Conservation (phyloP, 2,888 invertebrate species). For the Anoplius nigerrimus region DNA sequence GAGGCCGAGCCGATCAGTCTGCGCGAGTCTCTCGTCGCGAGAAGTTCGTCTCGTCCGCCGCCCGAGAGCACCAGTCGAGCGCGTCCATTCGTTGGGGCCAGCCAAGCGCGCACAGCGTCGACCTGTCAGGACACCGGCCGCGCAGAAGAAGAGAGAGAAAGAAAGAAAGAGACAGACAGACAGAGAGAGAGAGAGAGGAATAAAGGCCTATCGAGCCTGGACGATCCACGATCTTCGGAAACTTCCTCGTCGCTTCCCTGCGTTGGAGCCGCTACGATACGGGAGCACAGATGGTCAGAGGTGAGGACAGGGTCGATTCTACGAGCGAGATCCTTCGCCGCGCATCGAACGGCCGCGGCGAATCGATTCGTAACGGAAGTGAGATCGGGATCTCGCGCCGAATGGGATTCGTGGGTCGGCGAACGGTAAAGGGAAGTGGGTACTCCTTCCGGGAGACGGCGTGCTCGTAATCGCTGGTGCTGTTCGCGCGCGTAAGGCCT, state of each 20-base stretch:
- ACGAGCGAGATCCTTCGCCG: no score
- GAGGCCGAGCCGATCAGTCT: slow-evolving; percentile 60
- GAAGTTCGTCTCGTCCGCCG: slow-evolving; percentile 42
- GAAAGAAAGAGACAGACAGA: slow-evolving; percentile 8
- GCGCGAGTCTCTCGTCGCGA: slow-evolving; percentile 60
- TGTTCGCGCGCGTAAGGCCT: no score
- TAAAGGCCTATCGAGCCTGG: not conserved
- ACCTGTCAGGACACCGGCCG: not conserved
- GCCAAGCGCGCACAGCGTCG: not conserved
- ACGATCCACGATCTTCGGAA: not conserved
- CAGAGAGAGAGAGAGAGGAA: not conserved
- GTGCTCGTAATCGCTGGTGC: no score
- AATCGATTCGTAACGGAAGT: no score
- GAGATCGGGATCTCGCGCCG: no score
- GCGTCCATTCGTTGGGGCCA: slow-evolving; percentile 1
- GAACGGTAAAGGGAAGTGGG: no score
- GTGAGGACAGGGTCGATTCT: no score
- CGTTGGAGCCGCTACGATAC: slow-evolving; percentile 1
- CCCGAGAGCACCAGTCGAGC: not conserved
- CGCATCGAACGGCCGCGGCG: no score
- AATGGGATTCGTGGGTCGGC: no score
- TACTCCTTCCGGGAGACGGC: no score
- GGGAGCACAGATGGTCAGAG: slow-evolving; percentile 56
- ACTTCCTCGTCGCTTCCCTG: not conserved
- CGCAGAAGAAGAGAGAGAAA: not conserved